Conservation (phyloP, 1,140 invertebrate genomes). For the Stegodyphus dumicola region DNA sequence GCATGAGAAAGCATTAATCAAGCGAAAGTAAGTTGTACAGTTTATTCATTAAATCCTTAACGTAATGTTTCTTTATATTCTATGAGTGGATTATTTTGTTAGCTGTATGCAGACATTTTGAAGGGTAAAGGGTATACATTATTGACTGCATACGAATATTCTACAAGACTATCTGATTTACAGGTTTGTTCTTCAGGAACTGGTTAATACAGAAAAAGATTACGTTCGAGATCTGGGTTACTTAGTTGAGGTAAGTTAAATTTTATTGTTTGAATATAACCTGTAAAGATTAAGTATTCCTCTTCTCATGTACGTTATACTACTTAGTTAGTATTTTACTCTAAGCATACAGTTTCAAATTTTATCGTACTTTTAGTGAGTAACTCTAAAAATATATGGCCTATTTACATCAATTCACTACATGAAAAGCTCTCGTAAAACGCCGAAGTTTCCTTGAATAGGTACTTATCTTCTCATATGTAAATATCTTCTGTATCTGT, state of each 20-base stretch:
- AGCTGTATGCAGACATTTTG: too few species aligned
- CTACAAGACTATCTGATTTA: not conserved
- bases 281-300: too few species aligned
- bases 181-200: constrained; percentile 76
- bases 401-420: not conserved
- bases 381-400: not conserved
- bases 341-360: not conserved
- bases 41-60: too few species aligned
- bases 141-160: too few species aligned
- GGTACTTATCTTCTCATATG: too few species aligned
- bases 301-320: not conserved
- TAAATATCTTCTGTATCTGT: too few species aligned
- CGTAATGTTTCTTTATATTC: too few species aligned
- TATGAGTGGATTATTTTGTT: too few species aligned
- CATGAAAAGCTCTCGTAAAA: too few species aligned
- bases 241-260: constrained; percentile 82
- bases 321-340: not conserved
- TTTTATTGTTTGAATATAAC: too few species aligned
- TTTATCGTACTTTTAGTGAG: not conserved
- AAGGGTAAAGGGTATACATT: too few species aligned
- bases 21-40: not conserved
- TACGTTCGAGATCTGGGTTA: constrained; percentile 92
- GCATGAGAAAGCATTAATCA: constrained; percentile 16
- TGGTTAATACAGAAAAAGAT: constrained; percentile 93
- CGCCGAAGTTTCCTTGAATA: too few species aligned